Evolutionary conservation across 30 jellyfish, hydroid and myxozoan species (phyloP).

Genomic region (Aurelia aurita): DNA sequence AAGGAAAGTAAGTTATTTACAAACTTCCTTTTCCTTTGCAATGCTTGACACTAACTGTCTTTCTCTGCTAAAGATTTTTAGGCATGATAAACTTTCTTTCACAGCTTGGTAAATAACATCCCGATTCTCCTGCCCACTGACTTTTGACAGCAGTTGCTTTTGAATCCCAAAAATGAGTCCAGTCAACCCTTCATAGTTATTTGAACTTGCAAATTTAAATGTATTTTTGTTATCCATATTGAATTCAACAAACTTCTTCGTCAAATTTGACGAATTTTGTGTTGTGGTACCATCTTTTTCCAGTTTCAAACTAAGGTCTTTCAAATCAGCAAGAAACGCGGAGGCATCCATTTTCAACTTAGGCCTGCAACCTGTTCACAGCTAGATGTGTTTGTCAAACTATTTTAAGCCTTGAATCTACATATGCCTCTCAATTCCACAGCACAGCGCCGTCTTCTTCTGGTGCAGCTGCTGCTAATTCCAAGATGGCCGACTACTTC

Average conservation of each 20-base stretch:
- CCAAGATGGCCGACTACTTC: too few species aligned
- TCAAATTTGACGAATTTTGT: too few species aligned
- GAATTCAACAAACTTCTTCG: neutral
- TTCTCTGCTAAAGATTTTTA: slow-evolving; percentile 38
- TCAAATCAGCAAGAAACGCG: too few species aligned
- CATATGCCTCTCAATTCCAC: too few species aligned
- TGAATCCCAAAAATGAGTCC: neutral
- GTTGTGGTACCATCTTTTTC: too few species aligned
- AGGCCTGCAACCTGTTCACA: too few species aligned
- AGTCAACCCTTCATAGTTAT: slow-evolving; percentile 1
- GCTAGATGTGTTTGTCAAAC: too few species aligned
- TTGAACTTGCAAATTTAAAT: neutral
- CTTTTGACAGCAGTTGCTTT: slow-evolving; percentile 3
- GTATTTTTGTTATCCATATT: slow-evolving; percentile 1
- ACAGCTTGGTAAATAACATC: neutral
- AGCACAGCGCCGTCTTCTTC: too few species aligned
- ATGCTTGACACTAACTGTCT: slow-evolving; percentile 14
- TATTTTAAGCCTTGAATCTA: too few species aligned
- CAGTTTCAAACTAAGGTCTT: too few species aligned
- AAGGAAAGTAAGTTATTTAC: neutral
- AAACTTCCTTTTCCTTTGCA: neutral
- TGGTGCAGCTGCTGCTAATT: too few species aligned
- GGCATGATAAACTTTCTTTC: slow-evolving; percentile 39
- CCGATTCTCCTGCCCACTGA: neutral
- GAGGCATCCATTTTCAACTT: too few species aligned